Evolutionary conservation across 2,797 vertebrate genomes (phyloP).

Genomic region (Lagorchestes hirsutus): DNA sequence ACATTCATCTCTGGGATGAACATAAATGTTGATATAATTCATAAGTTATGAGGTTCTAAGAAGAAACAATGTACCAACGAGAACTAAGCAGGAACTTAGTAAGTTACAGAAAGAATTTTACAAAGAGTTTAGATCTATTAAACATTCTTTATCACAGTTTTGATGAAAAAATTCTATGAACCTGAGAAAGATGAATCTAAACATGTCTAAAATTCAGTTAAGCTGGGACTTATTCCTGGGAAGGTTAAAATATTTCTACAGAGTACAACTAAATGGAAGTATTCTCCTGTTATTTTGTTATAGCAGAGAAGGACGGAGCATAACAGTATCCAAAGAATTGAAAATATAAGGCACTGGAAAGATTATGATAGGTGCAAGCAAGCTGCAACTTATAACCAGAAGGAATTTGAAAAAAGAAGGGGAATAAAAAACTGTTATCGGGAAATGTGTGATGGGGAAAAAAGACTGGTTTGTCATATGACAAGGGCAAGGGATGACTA

Average conservation of each 20-base stretch:
- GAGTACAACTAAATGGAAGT: not conserved
- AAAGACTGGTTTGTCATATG: not conserved
- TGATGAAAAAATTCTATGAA: not conserved
- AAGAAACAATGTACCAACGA: not conserved
- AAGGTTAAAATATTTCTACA: not conserved
- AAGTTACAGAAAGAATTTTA: not conserved
- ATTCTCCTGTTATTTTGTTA: not conserved
- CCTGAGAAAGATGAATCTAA: not conserved
- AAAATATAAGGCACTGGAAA: not conserved
- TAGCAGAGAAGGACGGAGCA: not conserved
- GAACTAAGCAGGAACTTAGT: not conserved
- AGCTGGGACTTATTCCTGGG: not conserved
- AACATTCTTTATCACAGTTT: not conserved
- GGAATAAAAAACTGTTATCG: not conserved
- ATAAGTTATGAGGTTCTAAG: not conserved
- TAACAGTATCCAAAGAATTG: not conserved
- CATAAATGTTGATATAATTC: not conserved
- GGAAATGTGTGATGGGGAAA: not conserved
- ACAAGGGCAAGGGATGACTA: not conserved
- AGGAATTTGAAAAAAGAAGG: not conserved
- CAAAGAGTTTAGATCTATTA: not conserved
- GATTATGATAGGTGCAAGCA: not conserved
- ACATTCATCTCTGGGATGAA: not conserved
- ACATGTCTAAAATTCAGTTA: not conserved
- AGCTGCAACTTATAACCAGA: not conserved